phyloP scores from a whole-genome alignment of 2,888 invertebrate species.

The Amphipoea oculea region DNA sequence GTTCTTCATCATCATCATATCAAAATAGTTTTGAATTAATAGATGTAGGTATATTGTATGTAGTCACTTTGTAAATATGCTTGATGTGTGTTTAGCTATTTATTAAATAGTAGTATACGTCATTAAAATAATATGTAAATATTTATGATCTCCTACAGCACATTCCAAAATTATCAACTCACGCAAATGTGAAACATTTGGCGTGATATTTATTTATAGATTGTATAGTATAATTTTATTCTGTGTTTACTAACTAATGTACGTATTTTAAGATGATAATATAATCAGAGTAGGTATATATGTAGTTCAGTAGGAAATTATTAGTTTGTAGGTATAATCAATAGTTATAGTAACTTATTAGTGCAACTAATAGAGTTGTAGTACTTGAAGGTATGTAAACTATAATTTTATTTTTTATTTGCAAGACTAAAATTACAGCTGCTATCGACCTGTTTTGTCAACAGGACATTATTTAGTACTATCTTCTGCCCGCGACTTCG shows the following conservation, averaged over 20 bases:
- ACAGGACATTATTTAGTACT: neutral
- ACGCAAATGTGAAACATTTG: constrained; percentile 80
- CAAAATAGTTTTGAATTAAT: constrained; percentile 28
- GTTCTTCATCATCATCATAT: constrained; percentile 42
- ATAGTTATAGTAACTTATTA: neutral
- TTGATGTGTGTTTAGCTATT: constrained; percentile 49
- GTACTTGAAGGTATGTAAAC: neutral
- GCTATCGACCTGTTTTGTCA: neutral
- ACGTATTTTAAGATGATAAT: constrained; percentile 12
- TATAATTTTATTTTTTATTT: neutral
- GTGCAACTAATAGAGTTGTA: constrained; percentile 9
- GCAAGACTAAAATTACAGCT: neutral
- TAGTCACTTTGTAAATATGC: constrained; percentile 51
- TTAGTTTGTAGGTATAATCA: constrained; percentile 15
- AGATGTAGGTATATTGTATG: constrained; percentile 20
- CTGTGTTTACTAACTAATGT: constrained; percentile 9
- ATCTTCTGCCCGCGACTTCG: neutral
- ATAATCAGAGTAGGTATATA: constrained; percentile 10
- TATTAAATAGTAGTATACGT: constrained; percentile 28
- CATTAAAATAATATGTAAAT: constrained; percentile 70
- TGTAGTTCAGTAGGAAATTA: constrained; percentile 13
- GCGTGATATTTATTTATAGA: constrained; percentile 53
- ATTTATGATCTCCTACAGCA: constrained; percentile 83
- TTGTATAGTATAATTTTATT: constrained; percentile 33
- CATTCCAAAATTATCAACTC: constrained; percentile 83